phyloP scores from a whole-genome alignment of 2,797 vertebrate species.

The Capromys pilorides region DNA sequence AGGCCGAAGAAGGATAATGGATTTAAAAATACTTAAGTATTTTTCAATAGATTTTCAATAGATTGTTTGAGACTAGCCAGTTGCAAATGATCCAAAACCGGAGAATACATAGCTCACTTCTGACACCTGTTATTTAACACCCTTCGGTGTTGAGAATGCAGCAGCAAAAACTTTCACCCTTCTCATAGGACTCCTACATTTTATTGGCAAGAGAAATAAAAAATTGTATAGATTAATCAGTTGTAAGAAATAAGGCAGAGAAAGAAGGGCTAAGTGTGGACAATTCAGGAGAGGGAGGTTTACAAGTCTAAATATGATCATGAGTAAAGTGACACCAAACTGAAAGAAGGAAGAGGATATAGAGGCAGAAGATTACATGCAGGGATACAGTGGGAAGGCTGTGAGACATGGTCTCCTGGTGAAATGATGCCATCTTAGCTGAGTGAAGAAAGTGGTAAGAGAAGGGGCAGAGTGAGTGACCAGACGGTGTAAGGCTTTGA shows the following conservation, averaged over 20 bases:
- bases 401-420: not conserved
- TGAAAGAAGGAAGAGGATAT: not conserved
- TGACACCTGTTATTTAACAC: not conserved
- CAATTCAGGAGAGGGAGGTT: not conserved
- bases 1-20: not conserved
- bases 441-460: not conserved
- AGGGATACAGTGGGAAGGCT: not conserved
- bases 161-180: not conserved
- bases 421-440: not conserved
- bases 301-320: not conserved
- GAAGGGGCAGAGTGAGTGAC: not conserved
- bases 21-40: not conserved
- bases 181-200: not conserved
- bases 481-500: not conserved
- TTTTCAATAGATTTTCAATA: too few relatives aligned
- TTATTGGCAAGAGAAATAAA: constrained; percentile 4
- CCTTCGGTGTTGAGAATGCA: not conserved
- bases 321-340: not conserved
- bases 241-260: not conserved
- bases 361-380: not conserved
- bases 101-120: not conserved
- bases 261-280: not conserved
- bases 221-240: not conserved
- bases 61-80: not conserved
- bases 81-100: not conserved